These are phyloP conservation scores for Ciconia stormi DNA, from an alignment of 2,113 vertebrate genomes.

Conservation along the genomic window DNA sequence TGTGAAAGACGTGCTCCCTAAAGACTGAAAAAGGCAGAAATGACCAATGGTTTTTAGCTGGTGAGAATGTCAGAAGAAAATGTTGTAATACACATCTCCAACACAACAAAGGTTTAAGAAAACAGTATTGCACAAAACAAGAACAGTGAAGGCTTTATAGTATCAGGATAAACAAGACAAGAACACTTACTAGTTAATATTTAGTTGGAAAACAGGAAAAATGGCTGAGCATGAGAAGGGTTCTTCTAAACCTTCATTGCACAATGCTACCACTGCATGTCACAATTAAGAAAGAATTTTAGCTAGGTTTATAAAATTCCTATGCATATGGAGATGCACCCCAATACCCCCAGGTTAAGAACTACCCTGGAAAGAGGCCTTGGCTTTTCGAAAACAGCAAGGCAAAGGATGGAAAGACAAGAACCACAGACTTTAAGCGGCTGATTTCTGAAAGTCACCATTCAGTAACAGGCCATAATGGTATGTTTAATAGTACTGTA, in stretches of 20 bases:
- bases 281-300: not conserved
- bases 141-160: not conserved
- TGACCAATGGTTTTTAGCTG: not conserved
- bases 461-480: not conserved
- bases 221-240: not conserved
- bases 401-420: not conserved
- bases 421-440: not conserved
- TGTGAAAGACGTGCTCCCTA: not conserved
- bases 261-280: not conserved
- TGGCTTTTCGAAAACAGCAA: not conserved
- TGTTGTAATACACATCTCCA: not conserved
- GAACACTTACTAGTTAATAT: not conserved
- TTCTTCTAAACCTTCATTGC: not conserved
- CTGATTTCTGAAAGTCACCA: not conserved
- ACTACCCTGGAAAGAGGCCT: not conserved
- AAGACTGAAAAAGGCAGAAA: not conserved
- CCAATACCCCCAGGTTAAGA: not conserved
- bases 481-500: not conserved
- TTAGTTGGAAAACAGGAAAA: not conserved
- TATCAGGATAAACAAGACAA: not conserved
- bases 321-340: not conserved
- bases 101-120: not conserved
- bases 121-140: not conserved
- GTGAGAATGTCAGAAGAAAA: not conserved
- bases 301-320: not conserved